A percentile compares a stretch with the other conserved stretches of the same genome.
Conservation (phyloP, 2,888 invertebrate species). For the Scaeva pyrastri region DNA sequence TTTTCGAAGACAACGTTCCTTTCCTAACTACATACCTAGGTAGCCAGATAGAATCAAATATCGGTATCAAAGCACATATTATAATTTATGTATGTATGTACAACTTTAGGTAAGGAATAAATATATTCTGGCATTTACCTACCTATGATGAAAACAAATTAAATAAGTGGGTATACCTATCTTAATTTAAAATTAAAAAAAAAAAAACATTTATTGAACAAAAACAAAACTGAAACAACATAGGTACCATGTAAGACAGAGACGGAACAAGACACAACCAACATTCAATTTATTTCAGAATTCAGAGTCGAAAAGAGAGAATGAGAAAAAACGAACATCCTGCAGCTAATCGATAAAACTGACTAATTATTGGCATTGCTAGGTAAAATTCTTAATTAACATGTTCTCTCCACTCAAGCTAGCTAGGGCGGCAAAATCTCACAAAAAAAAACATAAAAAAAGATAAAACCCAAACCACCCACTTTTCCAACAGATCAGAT, state of each 20-base stretch:
- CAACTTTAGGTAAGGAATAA: too few relatives aligned
- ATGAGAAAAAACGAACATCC: conserved; percentile 68
- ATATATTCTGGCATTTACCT: too few relatives aligned
- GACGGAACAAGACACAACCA: conserved; percentile 21
- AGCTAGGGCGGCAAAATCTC: conserved; percentile 74
- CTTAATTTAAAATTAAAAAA: conserved; percentile 30
- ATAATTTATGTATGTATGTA: too few relatives aligned
- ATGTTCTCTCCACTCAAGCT: conserved; percentile 77
- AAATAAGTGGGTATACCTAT: conserved; percentile 11
- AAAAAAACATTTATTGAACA: neutral
- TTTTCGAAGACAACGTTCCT: too few relatives aligned
- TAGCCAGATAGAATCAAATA: too few relatives aligned
- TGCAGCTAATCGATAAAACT: conserved; percentile 79
- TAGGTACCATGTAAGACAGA: conserved; percentile 25
- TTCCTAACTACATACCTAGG: too few relatives aligned
- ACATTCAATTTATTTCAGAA: conserved; percentile 2
- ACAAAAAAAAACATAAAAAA: conserved; percentile 40
- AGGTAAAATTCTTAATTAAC: conserved; percentile 79
- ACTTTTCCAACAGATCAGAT: conserved; percentile 43
- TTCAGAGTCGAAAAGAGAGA: conserved; percentile 39
- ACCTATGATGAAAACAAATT: too few relatives aligned
- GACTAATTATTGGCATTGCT: conserved; percentile 79
- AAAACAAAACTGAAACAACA: conserved; percentile 13
- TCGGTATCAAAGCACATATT: conserved; percentile 49
- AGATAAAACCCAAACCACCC: conserved; percentile 32